Evolutionary conservation across 2,797 vertebrate genomes (phyloP).

Genomic region (Oreortyx pictus): DNA sequence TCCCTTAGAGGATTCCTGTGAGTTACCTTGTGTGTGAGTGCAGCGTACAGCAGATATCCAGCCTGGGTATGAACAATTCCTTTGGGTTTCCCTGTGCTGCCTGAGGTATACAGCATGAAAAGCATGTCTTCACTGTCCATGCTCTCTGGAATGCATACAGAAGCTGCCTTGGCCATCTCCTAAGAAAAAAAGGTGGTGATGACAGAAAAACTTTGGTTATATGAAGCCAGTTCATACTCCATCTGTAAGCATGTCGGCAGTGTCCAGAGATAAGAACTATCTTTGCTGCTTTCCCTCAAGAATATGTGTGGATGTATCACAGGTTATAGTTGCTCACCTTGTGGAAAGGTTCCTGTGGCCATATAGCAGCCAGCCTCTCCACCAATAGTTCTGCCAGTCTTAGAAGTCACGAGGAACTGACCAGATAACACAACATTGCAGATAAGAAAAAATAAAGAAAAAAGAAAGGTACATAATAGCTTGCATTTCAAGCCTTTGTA

Average conservation of each 20-base stretch:
- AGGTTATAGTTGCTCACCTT: background rate
- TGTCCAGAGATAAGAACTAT: background rate
- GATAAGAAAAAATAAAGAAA: background rate
- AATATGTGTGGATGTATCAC: fast-evolving
- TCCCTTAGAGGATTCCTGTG: background rate
- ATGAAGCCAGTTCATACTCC: background rate
- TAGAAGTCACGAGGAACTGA: background rate
- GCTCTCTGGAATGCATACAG: constrained; percentile 84
- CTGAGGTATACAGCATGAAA: constrained; percentile 94
- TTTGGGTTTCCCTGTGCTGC: constrained; percentile 95
- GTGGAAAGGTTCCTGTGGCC: background rate
- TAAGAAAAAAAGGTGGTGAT: constrained; percentile 5
- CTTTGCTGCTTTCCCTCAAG: background rate
- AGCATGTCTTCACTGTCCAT: constrained; percentile 94
- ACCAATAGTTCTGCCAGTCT: background rate
- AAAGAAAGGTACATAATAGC: background rate
- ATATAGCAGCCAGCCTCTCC: background rate
- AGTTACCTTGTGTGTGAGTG: constrained; percentile 91
- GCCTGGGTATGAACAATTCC: constrained; percentile 95
- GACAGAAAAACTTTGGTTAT: background rate
- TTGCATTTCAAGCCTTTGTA: background rate
- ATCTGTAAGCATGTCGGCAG: background rate
- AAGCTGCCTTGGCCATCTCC: constrained; percentile 89
- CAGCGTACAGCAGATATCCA: constrained; percentile 91
- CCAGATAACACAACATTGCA: background rate